Evolutionary conservation across 2,113 vertebrate species (phyloP).

Genomic region (Dolichotis patagonum): DNA sequence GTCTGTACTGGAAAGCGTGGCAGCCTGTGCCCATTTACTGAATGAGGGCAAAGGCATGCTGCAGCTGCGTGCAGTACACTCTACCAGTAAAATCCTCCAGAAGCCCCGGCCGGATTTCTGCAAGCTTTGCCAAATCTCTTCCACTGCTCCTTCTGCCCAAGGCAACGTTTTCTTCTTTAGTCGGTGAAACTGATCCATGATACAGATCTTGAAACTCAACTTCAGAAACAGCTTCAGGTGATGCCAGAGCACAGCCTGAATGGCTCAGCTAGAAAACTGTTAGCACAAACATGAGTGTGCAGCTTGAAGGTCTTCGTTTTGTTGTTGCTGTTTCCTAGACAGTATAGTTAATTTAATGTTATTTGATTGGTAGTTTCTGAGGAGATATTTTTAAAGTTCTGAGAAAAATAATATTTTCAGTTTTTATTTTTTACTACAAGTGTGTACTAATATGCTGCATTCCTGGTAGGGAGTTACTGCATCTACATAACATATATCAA

Average conservation of each 20-base stretch:
- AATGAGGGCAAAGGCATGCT: rapidly evolving
- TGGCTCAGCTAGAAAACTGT: not conserved
- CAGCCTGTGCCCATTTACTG: not conserved
- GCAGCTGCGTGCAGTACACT: not conserved
- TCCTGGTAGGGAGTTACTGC: not conserved
- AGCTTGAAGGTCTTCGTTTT: not conserved
- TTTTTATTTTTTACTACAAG: not conserved
- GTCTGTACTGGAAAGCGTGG: not conserved
- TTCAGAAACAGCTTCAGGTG: not conserved
- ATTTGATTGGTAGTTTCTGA: not conserved
- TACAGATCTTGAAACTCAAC: not conserved
- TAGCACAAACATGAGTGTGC: not conserved
- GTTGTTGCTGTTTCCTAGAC: not conserved
- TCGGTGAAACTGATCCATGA: not conserved
- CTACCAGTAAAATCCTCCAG: not conserved
- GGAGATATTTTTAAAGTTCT: not conserved
- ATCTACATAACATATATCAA: not conserved
- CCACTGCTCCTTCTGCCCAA: not conserved
- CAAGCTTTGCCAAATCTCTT: not conserved
- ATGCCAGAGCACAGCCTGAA: not conserved
- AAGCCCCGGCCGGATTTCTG: not conserved
- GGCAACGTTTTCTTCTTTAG: not conserved
- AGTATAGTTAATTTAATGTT: not conserved
- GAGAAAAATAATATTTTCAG: not conserved
- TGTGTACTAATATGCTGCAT: too few species aligned